Conservation (phyloP, 2,113 vertebrate genomes). For the Poeciliopsis prolifica region DNA sequence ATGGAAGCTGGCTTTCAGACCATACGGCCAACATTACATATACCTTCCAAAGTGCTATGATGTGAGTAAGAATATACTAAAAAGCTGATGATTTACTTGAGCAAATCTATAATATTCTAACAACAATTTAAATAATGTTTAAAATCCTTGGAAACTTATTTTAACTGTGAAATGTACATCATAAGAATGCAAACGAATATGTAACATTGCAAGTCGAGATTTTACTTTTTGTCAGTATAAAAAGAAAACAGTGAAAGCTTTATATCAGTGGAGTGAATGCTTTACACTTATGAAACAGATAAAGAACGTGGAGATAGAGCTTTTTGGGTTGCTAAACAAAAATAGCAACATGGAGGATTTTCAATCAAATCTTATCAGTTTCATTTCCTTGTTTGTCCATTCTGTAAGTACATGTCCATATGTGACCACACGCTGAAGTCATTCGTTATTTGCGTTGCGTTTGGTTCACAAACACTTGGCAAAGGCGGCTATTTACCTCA, state of each 20-base stretch:
- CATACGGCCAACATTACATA: no score
- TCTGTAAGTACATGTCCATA: neutral
- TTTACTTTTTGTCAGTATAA: neutral
- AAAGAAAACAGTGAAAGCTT: no score
- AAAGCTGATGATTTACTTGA: no score
- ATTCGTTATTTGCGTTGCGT: neutral
- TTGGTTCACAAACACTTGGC: neutral
- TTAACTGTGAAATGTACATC: no score
- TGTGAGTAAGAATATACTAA: no score
- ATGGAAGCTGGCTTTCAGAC: no score
- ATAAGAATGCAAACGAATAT: no score
- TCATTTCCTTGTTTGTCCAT: neutral
- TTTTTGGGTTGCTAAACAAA: conserved; percentile 26
- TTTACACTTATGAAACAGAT: conserved; percentile 6
- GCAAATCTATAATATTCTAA: no score
- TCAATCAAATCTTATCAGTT: conserved; percentile 50
- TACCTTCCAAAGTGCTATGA: no score
- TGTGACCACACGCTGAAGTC: neutral
- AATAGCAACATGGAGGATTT: conserved; percentile 36
- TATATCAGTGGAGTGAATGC: neutral
- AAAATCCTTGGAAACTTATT: no score
- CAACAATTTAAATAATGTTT: no score
- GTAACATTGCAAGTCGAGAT: neutral
- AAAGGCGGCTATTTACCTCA: conserved; percentile 14
- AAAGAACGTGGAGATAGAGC: conserved; percentile 4